Percentiles rank a stretch among this genome's conserved stretches.
phyloP scores from a whole-genome alignment of 2,113 vertebrate species.

The Loxodonta africana region DNA sequence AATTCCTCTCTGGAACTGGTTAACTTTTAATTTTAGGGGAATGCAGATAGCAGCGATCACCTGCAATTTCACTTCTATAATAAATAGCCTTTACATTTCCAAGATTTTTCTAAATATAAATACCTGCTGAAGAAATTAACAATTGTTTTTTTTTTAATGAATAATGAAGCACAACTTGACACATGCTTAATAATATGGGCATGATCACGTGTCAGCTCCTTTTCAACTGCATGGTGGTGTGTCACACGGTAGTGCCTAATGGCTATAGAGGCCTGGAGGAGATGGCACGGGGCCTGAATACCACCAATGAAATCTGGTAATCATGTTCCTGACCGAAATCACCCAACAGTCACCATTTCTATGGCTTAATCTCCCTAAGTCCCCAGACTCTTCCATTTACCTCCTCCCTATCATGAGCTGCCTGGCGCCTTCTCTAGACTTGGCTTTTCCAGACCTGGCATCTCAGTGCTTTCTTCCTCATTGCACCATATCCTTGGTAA shows the following conservation, averaged over 20 bases:
- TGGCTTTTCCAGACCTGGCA: not conserved
- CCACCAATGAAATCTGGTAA: not conserved
- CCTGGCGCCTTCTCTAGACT: not conserved
- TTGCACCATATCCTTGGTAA: accelerated
- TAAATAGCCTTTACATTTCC: conserved; percentile 75
- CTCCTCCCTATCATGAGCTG: not conserved
- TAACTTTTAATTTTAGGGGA: conserved; percentile 43
- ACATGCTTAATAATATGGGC: conserved; percentile 71
- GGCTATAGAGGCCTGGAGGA: conserved; percentile 74
- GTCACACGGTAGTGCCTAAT: conserved; percentile 36
- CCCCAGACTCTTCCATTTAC: not conserved
- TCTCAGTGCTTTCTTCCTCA: not conserved
- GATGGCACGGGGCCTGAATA: not conserved
- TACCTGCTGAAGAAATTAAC: conserved; percentile 81
- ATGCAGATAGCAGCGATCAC: conserved; percentile 19
- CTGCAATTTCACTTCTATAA: conserved; percentile 63
- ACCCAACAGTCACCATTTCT: too few species aligned
- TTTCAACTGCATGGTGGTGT: conserved; percentile 67
- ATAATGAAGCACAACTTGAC: conserved; percentile 75
- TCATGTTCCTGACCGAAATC: accelerated
- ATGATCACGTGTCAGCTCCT: conserved; percentile 74
- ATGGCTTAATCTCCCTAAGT: not conserved
- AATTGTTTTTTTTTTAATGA: conserved; percentile 73
- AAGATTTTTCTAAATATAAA: conserved; percentile 67
- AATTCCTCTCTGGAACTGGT: conserved; percentile 42